Conservation (phyloP, 1,140 invertebrate species). For the Metopolophium dirhodum region DNA sequence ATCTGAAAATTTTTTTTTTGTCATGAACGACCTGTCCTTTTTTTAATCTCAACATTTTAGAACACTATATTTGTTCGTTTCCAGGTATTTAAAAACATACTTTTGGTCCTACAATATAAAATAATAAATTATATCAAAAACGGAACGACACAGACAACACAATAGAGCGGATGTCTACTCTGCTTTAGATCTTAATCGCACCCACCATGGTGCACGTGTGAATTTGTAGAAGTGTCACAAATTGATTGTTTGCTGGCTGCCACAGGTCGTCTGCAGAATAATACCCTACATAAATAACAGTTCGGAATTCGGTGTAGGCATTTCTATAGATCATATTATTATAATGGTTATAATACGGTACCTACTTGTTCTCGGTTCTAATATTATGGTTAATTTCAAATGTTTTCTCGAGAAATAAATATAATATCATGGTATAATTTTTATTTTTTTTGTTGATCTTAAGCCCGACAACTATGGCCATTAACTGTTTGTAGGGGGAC, state of each 20-base stretch:
- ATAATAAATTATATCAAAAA: neutral
- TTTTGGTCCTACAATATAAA: too few relatives aligned
- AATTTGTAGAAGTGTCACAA: neutral
- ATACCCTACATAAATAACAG: neutral
- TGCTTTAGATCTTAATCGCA: neutral
- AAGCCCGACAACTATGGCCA: too few relatives aligned
- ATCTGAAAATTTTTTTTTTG: neutral
- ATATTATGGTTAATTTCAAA: too few relatives aligned
- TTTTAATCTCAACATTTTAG: neutral
- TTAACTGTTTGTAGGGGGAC: too few relatives aligned
- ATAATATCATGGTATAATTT: too few relatives aligned
- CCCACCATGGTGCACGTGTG: neutral
- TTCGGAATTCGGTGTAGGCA: neutral
- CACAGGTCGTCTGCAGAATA: neutral
- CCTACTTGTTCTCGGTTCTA: too few relatives aligned
- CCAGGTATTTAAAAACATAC: neutral
- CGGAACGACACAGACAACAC: neutral
- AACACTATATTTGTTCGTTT: neutral
- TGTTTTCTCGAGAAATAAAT: too few relatives aligned
- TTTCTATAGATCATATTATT: neutral
- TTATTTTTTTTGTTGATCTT: too few relatives aligned
- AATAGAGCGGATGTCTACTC: neutral
- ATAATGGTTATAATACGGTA: too few relatives aligned
- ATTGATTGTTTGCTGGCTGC: neutral
- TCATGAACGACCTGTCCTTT: neutral